Base-by-base conservation (phyloP, 2,113 vertebrate genomes). In the Aspiorhynchus laticeps region DNA sequence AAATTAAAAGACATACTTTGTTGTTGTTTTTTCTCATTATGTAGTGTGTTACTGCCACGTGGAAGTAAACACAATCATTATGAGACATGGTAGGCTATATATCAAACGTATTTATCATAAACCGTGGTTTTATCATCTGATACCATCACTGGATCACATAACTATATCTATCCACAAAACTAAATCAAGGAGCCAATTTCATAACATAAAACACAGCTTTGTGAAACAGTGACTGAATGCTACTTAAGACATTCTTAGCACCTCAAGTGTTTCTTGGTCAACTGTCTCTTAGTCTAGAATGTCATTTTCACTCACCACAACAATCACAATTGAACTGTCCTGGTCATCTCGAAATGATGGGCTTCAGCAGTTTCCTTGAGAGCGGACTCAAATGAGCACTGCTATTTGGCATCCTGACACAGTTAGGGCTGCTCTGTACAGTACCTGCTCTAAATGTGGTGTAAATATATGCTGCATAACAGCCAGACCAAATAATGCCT, bases 351-450 rank as follows among this genome's bases (percentile, higher is more conserved):
- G n/a, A 19, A 5, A 81, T 81, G 9, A 63, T 63, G 38, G 56
- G 36, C n/a, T 63, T 63, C n/a, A 8, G 59, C 59, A 14, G 36
- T 65, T 81, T 82, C 38, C 59, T 67, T 82, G 38, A 67, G 80
- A 81, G 59, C 74, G 14, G 43, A 46, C 36, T 10, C 14, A 21
- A 79, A 80, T 26, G 3, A 80, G 53, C 53, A 80, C 41, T 26
- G 12, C 53, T 17, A 26, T n/a, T n/a, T 21, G 19, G 19, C 28
- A 33, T 19, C 26, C 15, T 31, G 31, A 9, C 59, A n/a, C 2
- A 71, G 33, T 43, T 15, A 26, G 7, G 73, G 12, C 73, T 75
- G 5, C 11, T 46, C 65, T 69, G 51, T 53, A 36, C 36, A 36
- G 63, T 31, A 46, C n/a, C 24, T 75, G 73, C 38, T 46, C 24